phyloP scores from a whole-genome alignment of 37 sponge, comb jelly and placozoan genomes.

The Spongilla lacustris region DNA sequence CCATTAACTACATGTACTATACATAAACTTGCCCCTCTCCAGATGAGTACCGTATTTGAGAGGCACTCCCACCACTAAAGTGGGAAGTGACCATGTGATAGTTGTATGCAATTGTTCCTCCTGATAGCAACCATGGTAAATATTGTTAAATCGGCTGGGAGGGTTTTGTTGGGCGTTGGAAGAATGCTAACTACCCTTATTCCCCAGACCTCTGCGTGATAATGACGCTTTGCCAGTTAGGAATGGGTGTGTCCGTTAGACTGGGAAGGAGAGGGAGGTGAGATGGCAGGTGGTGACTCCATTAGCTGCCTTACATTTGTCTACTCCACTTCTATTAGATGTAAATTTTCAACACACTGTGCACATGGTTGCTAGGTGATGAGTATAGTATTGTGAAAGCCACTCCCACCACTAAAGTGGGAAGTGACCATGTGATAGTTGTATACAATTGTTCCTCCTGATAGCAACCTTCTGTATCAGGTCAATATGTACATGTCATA shows the following conservation, averaged over 20 bases:
- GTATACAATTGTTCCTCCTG: constrained; percentile 13
- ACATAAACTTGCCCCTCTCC: no score
- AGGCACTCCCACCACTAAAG: background rate
- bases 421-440: background rate
- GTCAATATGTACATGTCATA: no score
- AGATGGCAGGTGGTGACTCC: no score
- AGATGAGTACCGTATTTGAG: background rate
- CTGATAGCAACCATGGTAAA: background rate
- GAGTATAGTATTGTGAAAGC: background rate
- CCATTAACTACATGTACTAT: no score
- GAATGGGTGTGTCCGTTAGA: no score
- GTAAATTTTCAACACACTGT: background rate
- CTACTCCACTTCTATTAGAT: no score
- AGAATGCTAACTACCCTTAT: background rate
- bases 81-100: background rate
- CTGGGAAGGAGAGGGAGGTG: background rate
- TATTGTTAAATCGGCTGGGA: no score
- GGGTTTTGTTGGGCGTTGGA: background rate
- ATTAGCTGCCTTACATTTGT: no score
- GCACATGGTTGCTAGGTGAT: background rate
- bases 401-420: background rate
- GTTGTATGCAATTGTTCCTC: constrained; percentile 13
- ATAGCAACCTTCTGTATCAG: background rate
- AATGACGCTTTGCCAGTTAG: constrained; percentile 88
- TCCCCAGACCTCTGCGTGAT: constrained; percentile 81